Percentiles rank a stretch among this genome's conserved stretches.
Conservation (phyloP, 2,888 invertebrate genomes). For the Habrosyne pyritoides region DNA sequence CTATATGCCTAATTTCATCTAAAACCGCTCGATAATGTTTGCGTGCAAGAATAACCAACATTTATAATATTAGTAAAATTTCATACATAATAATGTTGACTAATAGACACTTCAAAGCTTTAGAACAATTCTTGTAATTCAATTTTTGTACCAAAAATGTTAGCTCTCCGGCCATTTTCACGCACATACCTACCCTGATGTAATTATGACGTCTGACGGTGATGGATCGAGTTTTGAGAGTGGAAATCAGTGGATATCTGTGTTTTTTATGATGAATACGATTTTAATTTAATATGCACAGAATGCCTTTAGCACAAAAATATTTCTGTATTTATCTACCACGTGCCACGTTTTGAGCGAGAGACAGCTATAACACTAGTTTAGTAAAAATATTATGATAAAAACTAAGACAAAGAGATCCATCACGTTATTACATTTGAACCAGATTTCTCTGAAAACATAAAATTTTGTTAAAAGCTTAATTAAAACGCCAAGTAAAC, state of each 20-base stretch:
- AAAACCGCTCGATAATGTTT: too few species aligned
- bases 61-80: too few species aligned
- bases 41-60: too few species aligned
- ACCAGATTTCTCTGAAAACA: neutral
- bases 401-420: neutral
- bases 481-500: conserved; percentile 18
- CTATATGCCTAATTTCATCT: too few species aligned
- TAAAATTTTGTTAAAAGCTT: conserved; percentile 7
- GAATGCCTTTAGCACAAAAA: too few species aligned
- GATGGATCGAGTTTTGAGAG: neutral
- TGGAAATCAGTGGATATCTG: neutral
- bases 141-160: neutral
- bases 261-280: neutral
- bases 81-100: too few species aligned
- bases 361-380: too few species aligned
- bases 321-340: too few species aligned
- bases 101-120: neutral
- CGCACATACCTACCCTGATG: neutral
- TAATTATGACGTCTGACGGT: neutral
- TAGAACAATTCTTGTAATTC: neutral
- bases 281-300: neutral
- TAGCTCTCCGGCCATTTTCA: neutral
- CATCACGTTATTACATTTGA: neutral
- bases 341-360: too few species aligned
- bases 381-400: neutral